Percentiles rank a stretch among this genome's conserved stretches.
These are phyloP conservation scores for Dermochelys coriacea DNA, from an alignment of 2,797 vertebrate genomes.

Conservation along the genomic window DNA sequence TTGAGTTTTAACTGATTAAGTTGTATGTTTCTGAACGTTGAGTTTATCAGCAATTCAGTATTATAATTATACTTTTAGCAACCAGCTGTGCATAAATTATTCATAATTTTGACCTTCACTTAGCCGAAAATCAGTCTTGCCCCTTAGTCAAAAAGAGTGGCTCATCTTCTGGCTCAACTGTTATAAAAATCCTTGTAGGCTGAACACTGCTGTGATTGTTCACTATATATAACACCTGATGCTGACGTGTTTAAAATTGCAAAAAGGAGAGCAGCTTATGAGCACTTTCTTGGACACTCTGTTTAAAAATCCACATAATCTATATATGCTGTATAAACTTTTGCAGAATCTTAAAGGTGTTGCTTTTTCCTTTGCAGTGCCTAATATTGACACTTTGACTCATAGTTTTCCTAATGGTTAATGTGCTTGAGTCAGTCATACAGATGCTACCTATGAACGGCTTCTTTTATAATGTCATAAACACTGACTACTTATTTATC, in stretches of 20 bases:
- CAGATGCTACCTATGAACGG: neutral
- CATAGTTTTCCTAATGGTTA: neutral
- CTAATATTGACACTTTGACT: constrained; percentile 30
- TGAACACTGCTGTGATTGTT: neutral
- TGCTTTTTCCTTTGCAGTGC: constrained; percentile 16
- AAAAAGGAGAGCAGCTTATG: constrained; percentile 4
- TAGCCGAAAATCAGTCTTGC: neutral
- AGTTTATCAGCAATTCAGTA: neutral
- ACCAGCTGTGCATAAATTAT: neutral
- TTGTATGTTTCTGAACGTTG: neutral
- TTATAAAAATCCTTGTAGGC: neutral
- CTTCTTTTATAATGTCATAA: constrained; percentile 2
- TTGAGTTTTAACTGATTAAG: neutral
- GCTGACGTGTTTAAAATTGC: neutral
- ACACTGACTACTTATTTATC: neutral
- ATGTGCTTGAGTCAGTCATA: neutral
- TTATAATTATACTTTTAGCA: neutral
- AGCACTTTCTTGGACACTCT: neutral
- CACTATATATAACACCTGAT: neutral
- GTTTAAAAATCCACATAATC: neutral
- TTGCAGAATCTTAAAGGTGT: neutral
- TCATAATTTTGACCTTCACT: neutral
- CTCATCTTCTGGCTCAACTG: neutral
- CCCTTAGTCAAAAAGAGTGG: neutral
- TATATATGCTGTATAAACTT: neutral